Conservation (phyloP, 2,888 invertebrate species). For the Diloba caeruleocephala region DNA sequence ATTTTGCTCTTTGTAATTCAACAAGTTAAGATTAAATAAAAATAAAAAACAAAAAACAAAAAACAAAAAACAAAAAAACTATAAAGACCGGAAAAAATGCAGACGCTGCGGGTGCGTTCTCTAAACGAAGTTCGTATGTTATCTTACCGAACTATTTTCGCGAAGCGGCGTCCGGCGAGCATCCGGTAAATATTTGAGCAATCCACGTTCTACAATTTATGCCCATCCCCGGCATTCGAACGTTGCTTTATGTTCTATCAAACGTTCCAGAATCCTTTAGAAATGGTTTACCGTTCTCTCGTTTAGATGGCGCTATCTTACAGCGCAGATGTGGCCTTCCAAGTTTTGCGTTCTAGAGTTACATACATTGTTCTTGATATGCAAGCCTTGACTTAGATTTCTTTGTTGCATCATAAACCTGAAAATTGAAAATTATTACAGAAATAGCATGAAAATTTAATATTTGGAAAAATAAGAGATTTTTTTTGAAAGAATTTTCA, state of each 20-base stretch:
- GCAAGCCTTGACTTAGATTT: no score
- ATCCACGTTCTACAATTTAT: conserved; percentile 81
- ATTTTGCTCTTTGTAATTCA: no score
- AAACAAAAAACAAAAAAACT: conserved; percentile 1
- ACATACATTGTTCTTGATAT: not conserved
- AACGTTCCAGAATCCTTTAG: conserved; percentile 69
- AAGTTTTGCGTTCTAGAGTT: not conserved
- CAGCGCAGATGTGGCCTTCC: not conserved
- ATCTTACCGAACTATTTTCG: conserved; percentile 48
- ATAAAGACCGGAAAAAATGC: not conserved
- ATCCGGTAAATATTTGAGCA: conserved; percentile 79
- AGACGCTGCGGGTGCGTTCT: conserved; percentile 9
- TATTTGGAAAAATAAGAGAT: no score
- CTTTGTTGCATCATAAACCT: no score
- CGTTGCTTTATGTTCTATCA: conserved; percentile 68
- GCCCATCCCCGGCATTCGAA: conserved; percentile 65
- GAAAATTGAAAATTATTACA: no score
- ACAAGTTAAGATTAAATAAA: no score
- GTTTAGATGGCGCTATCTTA: conserved; percentile 21
- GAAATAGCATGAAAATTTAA: no score
- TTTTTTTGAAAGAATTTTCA: no score
- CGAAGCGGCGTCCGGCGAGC: conserved; percentile 66
- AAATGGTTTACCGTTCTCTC: conserved; percentile 30
- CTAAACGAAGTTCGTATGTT: conserved; percentile 51
- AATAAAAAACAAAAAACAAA: no score